These are phyloP conservation scores for Dryadula phaetusa DNA, from an alignment of 2,888 invertebrate genomes.

Conservation along the genomic window DNA sequence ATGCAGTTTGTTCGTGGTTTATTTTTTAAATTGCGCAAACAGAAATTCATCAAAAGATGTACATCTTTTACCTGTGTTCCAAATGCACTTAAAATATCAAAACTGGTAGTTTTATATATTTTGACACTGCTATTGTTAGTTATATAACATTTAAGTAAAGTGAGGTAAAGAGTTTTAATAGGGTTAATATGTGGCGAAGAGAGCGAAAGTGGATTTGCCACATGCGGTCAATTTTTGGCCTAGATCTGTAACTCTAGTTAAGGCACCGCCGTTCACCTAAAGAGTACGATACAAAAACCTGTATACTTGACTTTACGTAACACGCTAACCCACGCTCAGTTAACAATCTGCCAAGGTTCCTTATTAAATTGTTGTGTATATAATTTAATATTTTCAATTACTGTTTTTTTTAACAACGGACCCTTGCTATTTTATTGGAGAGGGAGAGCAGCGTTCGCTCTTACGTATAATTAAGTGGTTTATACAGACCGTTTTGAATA, in stretches of 20 bases:
- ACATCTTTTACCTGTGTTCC: not conserved
- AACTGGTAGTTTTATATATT: not conserved
- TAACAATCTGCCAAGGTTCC: conserved; percentile 36
- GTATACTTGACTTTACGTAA: conserved; percentile 46
- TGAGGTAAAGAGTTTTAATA: conserved; percentile 44
- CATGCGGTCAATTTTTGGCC: conserved; percentile 55
- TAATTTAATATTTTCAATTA: conserved; percentile 10
- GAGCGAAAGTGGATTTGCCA: conserved; percentile 71
- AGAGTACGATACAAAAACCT: conserved; percentile 41
- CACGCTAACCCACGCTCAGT: conserved; percentile 39
- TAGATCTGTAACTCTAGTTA: conserved; percentile 47
- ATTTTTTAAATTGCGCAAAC: conserved; percentile 34
- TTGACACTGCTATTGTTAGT: conserved; percentile 1
- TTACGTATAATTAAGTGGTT: not conserved
- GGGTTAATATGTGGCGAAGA: conserved; percentile 56
- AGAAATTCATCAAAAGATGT: conserved; percentile 6
- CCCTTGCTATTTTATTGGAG: not conserved
- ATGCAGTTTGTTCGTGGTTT: conserved; percentile 46
- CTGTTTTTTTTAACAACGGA: not conserved
- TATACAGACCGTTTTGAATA: not conserved
- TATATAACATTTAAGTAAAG: conserved; percentile 6
- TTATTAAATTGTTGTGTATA: conserved; percentile 24
- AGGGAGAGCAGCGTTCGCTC: not conserved
- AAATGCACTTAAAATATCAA: not conserved
- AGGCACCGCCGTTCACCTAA: conserved; percentile 47